Conservation (phyloP, 2,113 vertebrate genomes). For the Atlantisia rogersi region DNA sequence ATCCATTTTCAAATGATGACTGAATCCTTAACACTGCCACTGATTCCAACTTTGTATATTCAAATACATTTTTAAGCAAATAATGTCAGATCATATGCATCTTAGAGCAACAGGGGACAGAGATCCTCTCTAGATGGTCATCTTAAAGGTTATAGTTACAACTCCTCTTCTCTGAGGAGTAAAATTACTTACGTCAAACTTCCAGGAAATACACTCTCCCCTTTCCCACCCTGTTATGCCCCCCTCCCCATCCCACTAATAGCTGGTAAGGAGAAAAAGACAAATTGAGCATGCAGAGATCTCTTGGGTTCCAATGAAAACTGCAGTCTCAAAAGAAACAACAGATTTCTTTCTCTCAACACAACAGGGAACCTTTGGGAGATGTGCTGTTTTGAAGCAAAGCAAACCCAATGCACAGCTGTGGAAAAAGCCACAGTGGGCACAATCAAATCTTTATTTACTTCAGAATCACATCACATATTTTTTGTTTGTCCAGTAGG, state of each 20-base stretch:
- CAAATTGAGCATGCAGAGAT: background rate
- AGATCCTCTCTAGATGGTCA: background rate
- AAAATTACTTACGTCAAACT: background rate
- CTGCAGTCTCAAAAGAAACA: background rate
- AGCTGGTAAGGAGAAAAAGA: background rate
- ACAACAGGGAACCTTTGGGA: background rate
- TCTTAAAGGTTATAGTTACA: background rate
- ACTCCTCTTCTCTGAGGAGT: background rate
- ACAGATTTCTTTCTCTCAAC: background rate
- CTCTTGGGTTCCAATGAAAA: background rate
- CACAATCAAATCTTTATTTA: background rate
- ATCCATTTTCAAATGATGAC: background rate
- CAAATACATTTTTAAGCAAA: background rate
- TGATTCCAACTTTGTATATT: background rate
- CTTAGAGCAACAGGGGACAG: background rate
- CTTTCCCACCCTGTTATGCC: no score
- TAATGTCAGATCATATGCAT: background rate
- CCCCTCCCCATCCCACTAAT: background rate
- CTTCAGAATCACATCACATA: background rate
- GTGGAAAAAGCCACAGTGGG: background rate
- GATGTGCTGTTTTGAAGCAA: background rate
- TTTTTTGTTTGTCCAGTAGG: constrained; percentile 11
- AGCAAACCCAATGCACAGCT: background rate
- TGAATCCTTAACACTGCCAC: background rate
- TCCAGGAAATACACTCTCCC: background rate